phyloP scores from a whole-genome alignment of 1,140 invertebrate genomes.

The Dufourea novaeangliae region DNA sequence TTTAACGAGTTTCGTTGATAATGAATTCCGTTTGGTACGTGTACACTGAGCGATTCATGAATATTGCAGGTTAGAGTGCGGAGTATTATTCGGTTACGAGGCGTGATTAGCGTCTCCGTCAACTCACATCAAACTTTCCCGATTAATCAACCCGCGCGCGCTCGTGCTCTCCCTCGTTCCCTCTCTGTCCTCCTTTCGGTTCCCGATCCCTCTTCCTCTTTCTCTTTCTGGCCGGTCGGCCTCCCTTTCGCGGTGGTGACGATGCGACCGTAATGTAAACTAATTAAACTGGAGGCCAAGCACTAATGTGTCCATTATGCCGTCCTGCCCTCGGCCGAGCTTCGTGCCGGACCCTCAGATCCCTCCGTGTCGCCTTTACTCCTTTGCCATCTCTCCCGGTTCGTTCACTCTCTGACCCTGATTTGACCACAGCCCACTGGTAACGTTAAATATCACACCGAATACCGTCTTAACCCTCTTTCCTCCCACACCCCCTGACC shows the following conservation, averaged over 20 bases:
- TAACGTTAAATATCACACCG: conserved; percentile 24
- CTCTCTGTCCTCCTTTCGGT: conserved; percentile 23
- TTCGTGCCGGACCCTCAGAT: conserved; percentile 62
- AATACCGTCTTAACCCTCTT: conserved; percentile 40
- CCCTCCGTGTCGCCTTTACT: conserved; percentile 40
- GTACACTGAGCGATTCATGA: conserved; percentile 62
- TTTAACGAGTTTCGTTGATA: conserved; percentile 60
- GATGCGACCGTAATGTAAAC: conserved; percentile 79
- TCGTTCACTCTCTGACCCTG: conserved; percentile 50
- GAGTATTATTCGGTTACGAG: conserved; percentile 76
- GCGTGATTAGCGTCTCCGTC: conserved; percentile 78
- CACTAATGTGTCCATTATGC: conserved; percentile 79
- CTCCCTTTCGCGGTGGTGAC: conserved; percentile 74
- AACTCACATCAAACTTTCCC: conserved; percentile 79
- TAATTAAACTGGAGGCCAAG: conserved; percentile 79
- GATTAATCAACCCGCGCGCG: conserved; percentile 75
- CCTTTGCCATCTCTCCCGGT: conserved; percentile 51
- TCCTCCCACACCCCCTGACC: background rate
- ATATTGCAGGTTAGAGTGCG: conserved; percentile 64
- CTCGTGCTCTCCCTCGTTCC: conserved; percentile 19
- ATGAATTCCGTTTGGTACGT: conserved; percentile 67
- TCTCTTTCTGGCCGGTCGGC: conserved; percentile 49
- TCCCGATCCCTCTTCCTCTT: conserved; percentile 18
- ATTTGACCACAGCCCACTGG: conserved; percentile 46
- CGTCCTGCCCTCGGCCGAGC: conserved; percentile 69